Conservation (phyloP, 2,797 vertebrate species). For the Lutjanus argentimaculatus region DNA sequence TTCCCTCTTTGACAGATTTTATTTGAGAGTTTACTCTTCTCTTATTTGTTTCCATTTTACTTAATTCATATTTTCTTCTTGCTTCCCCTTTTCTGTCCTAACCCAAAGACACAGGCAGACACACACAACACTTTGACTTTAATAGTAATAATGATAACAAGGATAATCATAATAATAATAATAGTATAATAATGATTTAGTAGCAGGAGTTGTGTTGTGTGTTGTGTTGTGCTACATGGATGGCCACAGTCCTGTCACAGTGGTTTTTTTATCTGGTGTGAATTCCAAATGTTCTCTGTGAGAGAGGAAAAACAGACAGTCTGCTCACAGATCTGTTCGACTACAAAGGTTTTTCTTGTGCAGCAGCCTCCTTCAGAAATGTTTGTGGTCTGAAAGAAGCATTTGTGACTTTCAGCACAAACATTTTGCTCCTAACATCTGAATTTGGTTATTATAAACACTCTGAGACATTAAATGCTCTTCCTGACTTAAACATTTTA, state of each 20-base stretch:
- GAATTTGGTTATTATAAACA: conserved; percentile 12
- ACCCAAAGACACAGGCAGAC: background rate
- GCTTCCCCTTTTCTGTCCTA: background rate
- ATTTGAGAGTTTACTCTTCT: too few relatives aligned
- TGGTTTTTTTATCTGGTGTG: background rate
- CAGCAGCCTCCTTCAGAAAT: conserved; percentile 18
- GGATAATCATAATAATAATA: too few relatives aligned
- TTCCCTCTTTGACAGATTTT: background rate
- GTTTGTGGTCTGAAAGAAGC: conserved; percentile 24
- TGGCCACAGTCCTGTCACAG: too few relatives aligned
- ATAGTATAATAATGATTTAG: too few relatives aligned
- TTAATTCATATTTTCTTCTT: background rate
- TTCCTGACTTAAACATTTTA: background rate
- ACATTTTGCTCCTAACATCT: conserved; percentile 1
- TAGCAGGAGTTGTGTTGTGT: background rate
- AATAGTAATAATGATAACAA: too few relatives aligned
- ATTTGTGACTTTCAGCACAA: background rate
- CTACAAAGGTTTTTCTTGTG: conserved; percentile 5
- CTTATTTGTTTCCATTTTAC: background rate
- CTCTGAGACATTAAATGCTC: background rate
- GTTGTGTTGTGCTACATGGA: background rate
- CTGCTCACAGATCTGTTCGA: background rate
- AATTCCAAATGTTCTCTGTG: background rate
- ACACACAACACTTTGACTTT: too few relatives aligned
- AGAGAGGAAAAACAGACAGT: too few relatives aligned